Base-by-base conservation (phyloP, 2,797 vertebrate species). In the Xiphophorus birchmanni region DNA sequence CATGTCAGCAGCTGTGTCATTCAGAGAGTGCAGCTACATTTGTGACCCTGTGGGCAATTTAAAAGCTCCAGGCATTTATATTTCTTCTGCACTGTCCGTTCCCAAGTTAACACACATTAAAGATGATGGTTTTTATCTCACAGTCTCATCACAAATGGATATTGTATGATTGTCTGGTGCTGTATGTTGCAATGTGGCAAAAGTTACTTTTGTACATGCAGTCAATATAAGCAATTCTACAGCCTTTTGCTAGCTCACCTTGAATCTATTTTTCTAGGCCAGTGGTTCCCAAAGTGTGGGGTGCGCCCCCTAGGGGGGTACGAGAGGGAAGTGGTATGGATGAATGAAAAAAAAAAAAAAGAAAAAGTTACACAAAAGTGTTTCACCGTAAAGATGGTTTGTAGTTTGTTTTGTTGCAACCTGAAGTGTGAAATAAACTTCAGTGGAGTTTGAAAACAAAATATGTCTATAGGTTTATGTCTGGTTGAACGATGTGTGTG, bases 1-100 rank as follows among this genome's bases (percentile, higher is more conserved):
- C 29, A 65, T 63, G 45, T 42, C 32, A 79, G 73, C 52, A 82
- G 72, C 79, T 63, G 26, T 72, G 17, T 54, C 50, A 73, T 6
- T 32, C 44, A 58, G 6, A 47, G 12, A 73, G 10, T 72, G 56
- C 21, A 73, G 29, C 21, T 42, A 67, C 26, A 37, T 18, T 45
- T n/a, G 21, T 44, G 13, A 78, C 3, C 12, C 21, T 1, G 17
- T 26, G 56, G 26, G 13, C 21, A 42, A 48, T 40, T 74, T 35
- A 35, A 60, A 79, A 79, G 42, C 65, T 11, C 18, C 4, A 3
- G 35, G 35, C 35, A 26, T 69, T 69, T 69, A 23, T 11, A 12
- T 42, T 69, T 42, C 15, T 29, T 60, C 26, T 23, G 1, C 0
- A 12, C 9, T 52, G 26, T 7, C 15, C 12, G 2, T 52, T 1